Evolutionary conservation across 2,888 invertebrate species (phyloP).

Genomic region (Apodemia hepburni): DNA sequence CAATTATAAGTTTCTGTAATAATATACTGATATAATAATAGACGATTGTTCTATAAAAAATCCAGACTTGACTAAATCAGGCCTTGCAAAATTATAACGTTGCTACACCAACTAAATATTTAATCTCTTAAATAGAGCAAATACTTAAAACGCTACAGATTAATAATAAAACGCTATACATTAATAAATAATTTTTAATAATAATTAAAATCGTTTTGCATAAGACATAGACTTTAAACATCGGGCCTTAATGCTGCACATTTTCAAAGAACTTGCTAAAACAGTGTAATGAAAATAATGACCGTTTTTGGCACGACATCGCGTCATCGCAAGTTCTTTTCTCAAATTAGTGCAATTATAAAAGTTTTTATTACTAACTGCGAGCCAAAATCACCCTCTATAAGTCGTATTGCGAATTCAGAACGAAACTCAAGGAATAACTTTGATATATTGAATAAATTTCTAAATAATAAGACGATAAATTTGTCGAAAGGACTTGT

Average conservation of each 20-base stretch:
- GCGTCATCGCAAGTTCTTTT: conserved; percentile 67
- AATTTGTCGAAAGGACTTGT: conserved; percentile 24
- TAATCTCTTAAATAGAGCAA: not conserved
- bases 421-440: not conserved
- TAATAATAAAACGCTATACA: not conserved
- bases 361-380: conserved; percentile 76
- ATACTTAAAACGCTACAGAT: not conserved
- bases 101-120: not conserved
- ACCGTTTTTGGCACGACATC: conserved; percentile 73
- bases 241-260: conserved; percentile 16
- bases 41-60: not conserved
- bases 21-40: not conserved
- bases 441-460: conserved; percentile 11
- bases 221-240: not conserved
- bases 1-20: too few species aligned
- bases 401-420: conserved; percentile 1
- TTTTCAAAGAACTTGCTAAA: conserved; percentile 36
- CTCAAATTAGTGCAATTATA: conserved; percentile 75
- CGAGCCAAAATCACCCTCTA: conserved; percentile 45
- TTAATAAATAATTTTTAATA: not conserved
- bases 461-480: conserved; percentile 28
- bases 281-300: conserved; percentile 66
- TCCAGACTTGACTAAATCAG: not conserved
- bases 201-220: not conserved
- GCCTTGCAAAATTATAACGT: not conserved